These are phyloP conservation scores for Drosophila mojavensis DNA, from an alignment of 1,140 invertebrate species.

Conservation along the genomic window DNA sequence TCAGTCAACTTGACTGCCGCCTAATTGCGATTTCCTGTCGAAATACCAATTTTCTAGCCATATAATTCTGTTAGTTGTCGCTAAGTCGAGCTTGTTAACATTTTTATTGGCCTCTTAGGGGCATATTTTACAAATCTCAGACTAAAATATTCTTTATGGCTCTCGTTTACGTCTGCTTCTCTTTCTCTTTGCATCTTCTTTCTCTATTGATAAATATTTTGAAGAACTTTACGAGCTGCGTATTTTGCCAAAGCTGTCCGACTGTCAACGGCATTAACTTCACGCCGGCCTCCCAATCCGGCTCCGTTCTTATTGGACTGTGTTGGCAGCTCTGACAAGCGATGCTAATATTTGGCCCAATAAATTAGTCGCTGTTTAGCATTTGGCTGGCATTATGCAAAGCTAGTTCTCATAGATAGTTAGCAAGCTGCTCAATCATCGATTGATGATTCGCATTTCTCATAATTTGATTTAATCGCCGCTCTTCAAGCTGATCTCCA, in stretches of 20 bases:
- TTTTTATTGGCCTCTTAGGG: slow-evolving; percentile 48
- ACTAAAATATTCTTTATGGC: slow-evolving; percentile 47
- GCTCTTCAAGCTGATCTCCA: not conserved
- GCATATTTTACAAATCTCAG: slow-evolving; percentile 49
- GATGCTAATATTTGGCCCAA: slow-evolving; percentile 47
- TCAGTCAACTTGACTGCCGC: not conserved
- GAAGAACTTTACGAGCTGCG: slow-evolving; percentile 45
- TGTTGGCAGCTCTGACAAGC: slow-evolving; percentile 43
- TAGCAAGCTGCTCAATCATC: not conserved
- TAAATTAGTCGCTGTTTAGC: slow-evolving; percentile 44
- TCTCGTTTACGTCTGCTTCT: slow-evolving; percentile 16
- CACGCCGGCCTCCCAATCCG: slow-evolving; percentile 27
- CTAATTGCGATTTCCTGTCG: not conserved
- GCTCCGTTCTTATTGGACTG: slow-evolving; percentile 13
- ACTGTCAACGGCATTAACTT: slow-evolving; percentile 45
- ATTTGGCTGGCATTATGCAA: slow-evolving; percentile 42
- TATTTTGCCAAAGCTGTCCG: slow-evolving; percentile 3
- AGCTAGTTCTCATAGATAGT: not conserved
- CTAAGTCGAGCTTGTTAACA: slow-evolving; percentile 44
- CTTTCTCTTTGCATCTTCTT: slow-evolving; percentile 4
- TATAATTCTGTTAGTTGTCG: not conserved
- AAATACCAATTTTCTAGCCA: not conserved
- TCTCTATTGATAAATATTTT: slow-evolving; percentile 63
- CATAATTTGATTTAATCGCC: slow-evolving; percentile 4
- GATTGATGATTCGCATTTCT: slow-evolving; percentile 4